These are phyloP conservation scores for Columba janthina DNA, from an alignment of 2,113 vertebrate species.

Conservation along the genomic window DNA sequence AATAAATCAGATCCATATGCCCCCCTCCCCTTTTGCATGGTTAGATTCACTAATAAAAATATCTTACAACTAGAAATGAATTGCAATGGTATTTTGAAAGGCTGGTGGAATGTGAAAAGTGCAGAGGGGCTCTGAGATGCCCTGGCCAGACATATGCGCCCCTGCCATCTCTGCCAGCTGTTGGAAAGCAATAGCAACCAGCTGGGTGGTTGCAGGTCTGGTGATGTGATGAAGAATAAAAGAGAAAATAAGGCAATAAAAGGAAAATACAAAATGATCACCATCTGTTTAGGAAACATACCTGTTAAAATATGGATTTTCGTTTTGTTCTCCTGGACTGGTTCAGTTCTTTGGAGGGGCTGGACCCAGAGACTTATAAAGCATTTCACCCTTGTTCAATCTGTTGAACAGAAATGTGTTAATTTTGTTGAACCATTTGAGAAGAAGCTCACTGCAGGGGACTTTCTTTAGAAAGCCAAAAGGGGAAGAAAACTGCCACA, in stretches of 20 bases:
- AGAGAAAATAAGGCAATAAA: constrained; percentile 26
- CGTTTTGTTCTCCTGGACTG: constrained; percentile 23
- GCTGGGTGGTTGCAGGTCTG: constrained; percentile 31
- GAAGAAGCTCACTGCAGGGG: not conserved
- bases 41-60: constrained; percentile 2
- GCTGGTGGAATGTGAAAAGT: not conserved
- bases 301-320: constrained; percentile 16
- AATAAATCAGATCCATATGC: constrained; percentile 20
- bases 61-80: not conserved
- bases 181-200: constrained; percentile 31
- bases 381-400: not conserved
- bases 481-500: not conserved
- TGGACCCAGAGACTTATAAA: not conserved
- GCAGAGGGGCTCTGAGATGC: constrained; percentile 16
- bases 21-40: not conserved
- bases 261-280: constrained; percentile 18
- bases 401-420: not conserved
- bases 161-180: constrained; percentile 33
- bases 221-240: not conserved
- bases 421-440: not conserved
- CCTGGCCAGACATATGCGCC: not conserved
- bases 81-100: not conserved
- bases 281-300: constrained; percentile 46
- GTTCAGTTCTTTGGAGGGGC: not conserved
- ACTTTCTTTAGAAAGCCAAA: not conserved